phyloP scores from a whole-genome alignment of 2,113 vertebrate species.

The Prietella phreatophila region DNA sequence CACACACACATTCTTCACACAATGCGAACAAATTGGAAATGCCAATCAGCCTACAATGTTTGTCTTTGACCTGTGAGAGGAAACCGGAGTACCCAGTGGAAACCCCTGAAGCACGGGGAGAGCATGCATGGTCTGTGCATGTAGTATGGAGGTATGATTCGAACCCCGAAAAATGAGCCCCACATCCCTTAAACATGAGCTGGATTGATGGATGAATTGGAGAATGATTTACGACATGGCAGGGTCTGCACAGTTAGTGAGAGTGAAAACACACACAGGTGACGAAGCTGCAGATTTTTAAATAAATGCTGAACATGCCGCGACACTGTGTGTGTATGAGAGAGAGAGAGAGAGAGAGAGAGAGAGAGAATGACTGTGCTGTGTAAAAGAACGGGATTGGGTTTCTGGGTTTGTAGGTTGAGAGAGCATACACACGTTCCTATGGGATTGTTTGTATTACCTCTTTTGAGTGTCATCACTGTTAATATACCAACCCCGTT shows the following conservation, averaged over 20 bases:
- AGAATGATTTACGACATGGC: background rate
- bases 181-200: too few species aligned
- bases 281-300: background rate
- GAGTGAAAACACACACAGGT: background rate
- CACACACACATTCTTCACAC: too few species aligned
- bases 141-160: too few species aligned
- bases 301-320: background rate
- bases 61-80: too few species aligned
- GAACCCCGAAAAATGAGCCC: too few species aligned
- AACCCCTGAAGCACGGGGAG: too few species aligned
- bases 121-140: too few species aligned
- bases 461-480: background rate
- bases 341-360: background rate
- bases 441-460: slow-evolving; percentile 6
- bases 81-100: too few species aligned
- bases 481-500: slow-evolving; percentile 13
- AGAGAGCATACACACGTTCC: background rate
- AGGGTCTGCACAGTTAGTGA: background rate
- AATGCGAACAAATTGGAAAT: too few species aligned
- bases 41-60: too few species aligned
- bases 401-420: background rate
- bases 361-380: background rate
- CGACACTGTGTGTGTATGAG: background rate
- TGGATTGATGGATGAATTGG: background rate
- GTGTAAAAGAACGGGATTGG: background rate